Percentiles rank a stretch among this genome's conserved stretches.
phyloP scores from a whole-genome alignment of 2,888 invertebrate genomes.

The Erannis defoliaria region DNA sequence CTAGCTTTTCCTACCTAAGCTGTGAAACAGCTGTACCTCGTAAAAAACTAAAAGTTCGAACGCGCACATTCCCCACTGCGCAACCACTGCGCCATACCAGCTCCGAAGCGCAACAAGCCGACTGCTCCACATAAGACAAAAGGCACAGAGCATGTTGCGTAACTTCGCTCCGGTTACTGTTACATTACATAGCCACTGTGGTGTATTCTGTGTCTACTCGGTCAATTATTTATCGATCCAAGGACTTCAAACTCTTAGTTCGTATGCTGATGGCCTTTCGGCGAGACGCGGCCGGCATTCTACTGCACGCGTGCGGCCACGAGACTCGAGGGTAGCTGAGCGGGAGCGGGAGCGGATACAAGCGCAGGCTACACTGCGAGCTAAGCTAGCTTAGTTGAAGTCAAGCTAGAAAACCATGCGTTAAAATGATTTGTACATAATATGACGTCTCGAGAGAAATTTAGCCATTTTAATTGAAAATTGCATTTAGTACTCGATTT shows the following conservation, averaged over 20 bases:
- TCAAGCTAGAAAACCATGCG: too few relatives aligned
- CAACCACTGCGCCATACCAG: neutral
- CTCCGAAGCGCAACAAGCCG: neutral
- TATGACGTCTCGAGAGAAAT: too few relatives aligned
- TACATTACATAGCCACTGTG: constrained; percentile 11
- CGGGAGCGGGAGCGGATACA: constrained; percentile 3
- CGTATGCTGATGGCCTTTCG: constrained; percentile 48
- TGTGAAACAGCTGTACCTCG: neutral
- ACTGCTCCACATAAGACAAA: constrained; percentile 26
- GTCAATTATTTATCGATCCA: constrained; percentile 32
- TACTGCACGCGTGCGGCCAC: constrained; percentile 43
- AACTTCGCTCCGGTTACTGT: constrained; percentile 19
- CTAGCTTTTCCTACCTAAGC: too few relatives aligned
- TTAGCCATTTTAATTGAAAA: too few relatives aligned
- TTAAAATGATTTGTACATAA: too few relatives aligned
- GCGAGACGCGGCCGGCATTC: constrained; percentile 51
- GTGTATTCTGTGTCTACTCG: constrained; percentile 7
- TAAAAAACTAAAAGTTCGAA: neutral
- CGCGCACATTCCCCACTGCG: neutral
- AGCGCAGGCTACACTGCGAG: too few relatives aligned
- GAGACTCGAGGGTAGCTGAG: constrained; percentile 10
- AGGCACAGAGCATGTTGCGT: constrained; percentile 16
- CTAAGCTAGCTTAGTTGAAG: too few relatives aligned
- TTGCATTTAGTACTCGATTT: too few relatives aligned
- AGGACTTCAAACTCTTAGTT: constrained; percentile 36